Conservation (phyloP, 2,797 vertebrate genomes). For the Lagorchestes hirsutus region DNA sequence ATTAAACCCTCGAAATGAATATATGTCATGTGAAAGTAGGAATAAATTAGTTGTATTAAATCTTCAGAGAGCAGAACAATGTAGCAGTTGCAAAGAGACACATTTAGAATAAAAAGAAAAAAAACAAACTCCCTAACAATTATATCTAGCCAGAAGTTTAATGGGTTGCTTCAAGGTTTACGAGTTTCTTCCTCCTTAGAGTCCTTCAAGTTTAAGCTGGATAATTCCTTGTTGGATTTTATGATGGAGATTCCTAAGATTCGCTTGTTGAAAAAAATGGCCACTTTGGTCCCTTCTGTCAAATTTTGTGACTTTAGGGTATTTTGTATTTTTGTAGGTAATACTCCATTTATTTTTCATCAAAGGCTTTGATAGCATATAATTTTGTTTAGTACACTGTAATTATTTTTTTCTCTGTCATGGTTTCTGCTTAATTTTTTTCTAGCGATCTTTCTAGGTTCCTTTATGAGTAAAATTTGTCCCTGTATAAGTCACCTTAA, state of each 20-base stretch:
- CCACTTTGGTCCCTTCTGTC: too few species aligned
- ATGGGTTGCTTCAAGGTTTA: not conserved
- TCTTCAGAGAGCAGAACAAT: not conserved
- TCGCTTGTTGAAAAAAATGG: too few species aligned
- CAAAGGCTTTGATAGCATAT: not conserved
- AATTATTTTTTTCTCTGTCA: not conserved
- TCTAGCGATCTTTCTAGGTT: not conserved
- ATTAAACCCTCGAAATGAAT: not conserved
- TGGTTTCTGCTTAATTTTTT: not conserved
- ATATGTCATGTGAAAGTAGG: not conserved
- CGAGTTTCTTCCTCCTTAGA: not conserved
- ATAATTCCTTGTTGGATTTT: too few species aligned
- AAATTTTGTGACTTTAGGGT: too few species aligned
- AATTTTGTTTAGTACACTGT: not conserved
- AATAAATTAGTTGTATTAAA: not conserved
- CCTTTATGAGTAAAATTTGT: not conserved
- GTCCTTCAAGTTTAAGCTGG: too few species aligned
- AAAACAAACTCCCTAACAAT: not conserved
- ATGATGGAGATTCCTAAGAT: too few species aligned
- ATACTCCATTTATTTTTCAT: not conserved
- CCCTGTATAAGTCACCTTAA: not conserved
- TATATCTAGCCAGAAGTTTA: not conserved
- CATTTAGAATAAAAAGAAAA: not conserved
- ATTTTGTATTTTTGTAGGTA: not conserved
- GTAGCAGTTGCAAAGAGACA: not conserved